A percentile compares a stretch with the other conserved stretches of the same genome.
These are phyloP conservation scores for Ceryle rudis DNA, from an alignment of 2,797 vertebrate genomes.

Conservation along the genomic window DNA sequence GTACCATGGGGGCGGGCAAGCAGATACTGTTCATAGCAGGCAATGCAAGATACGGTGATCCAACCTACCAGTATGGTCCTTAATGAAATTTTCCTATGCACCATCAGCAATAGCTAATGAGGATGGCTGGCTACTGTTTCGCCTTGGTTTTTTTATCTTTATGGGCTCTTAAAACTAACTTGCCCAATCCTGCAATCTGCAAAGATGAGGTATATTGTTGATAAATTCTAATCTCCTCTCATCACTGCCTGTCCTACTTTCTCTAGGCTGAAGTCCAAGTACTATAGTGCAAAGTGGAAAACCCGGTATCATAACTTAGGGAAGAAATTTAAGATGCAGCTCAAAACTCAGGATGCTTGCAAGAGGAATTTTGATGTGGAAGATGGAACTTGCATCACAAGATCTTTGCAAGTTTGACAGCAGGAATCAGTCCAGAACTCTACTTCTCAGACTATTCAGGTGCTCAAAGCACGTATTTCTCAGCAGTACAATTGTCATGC, in stretches of 20 bases:
- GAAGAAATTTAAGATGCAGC: neutral
- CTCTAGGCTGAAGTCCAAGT: neutral
- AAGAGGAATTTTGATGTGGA: neutral
- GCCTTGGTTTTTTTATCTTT: neutral
- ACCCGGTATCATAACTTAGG: neutral
- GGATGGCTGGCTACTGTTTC: neutral
- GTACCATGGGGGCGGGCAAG: neutral
- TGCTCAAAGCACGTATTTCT: neutral
- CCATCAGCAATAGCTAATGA: neutral
- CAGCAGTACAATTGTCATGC: neutral
- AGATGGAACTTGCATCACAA: neutral
- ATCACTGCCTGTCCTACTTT: neutral
- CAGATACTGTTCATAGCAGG: neutral
- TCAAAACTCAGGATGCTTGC: neutral
- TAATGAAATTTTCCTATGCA: neutral
- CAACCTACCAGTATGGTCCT: fast-evolving
- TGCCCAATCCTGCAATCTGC: neutral
- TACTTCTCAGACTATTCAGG: neutral
- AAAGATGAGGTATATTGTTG: neutral
- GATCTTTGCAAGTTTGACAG: neutral
- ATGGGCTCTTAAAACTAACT: neutral
- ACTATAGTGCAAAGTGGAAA: neutral
- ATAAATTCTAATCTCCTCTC: neutral
- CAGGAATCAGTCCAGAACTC: neutral
- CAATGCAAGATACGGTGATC: neutral